These are phyloP conservation scores for Hermetia illucens DNA, from an alignment of 1,140 invertebrate species.

Conservation along the genomic window DNA sequence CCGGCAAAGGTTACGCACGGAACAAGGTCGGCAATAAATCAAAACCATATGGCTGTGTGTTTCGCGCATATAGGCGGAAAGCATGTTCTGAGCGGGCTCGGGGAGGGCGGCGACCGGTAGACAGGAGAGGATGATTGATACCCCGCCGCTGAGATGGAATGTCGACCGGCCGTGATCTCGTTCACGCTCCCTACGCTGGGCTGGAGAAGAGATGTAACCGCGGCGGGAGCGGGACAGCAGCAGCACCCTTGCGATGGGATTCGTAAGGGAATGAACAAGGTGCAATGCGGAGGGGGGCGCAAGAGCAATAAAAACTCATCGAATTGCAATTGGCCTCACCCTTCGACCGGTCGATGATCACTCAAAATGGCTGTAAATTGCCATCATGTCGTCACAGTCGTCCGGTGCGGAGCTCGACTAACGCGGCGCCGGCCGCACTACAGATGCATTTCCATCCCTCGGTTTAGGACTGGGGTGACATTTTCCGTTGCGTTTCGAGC, in stretches of 20 bases:
- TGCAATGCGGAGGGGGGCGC: too few species aligned
- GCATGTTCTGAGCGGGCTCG: too few species aligned
- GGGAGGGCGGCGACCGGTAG: background rate
- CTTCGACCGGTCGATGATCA: background rate
- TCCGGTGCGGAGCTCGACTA: background rate
- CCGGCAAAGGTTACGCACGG: too few species aligned
- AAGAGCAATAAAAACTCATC: background rate
- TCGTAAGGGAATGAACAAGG: too few species aligned
- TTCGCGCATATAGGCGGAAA: too few species aligned
- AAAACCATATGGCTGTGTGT: conserved; percentile 11
- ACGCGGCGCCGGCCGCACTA: background rate
- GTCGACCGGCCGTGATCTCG: too few species aligned
- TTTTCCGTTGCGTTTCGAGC: too few species aligned
- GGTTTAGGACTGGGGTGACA: too few species aligned
- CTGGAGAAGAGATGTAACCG: too few species aligned
- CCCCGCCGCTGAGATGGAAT: background rate
- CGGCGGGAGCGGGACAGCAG: background rate
- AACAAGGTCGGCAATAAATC: conserved; percentile 32
- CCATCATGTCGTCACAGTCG: background rate
- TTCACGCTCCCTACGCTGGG: too few species aligned
- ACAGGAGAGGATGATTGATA: background rate
- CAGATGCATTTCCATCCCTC: too few species aligned
- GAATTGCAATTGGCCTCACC: background rate
- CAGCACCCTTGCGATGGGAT: background rate
- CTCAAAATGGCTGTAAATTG: conserved; percentile 1